These are phyloP conservation scores for Phaethornis superciliosus DNA, from an alignment of 2,113 vertebrate species.

Conservation along the genomic window DNA sequence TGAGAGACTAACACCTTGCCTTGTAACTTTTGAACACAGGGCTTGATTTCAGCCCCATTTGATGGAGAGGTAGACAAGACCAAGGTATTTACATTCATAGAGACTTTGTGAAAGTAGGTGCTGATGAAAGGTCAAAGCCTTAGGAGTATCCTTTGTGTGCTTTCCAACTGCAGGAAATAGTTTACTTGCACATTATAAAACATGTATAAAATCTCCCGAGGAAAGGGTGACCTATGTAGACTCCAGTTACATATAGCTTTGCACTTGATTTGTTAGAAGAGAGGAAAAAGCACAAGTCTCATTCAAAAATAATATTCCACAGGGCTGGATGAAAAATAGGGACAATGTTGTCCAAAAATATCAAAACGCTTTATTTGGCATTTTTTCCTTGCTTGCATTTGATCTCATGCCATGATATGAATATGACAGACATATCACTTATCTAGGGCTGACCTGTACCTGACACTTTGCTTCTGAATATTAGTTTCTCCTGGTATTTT, in stretches of 20 bases:
- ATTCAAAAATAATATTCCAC: background rate
- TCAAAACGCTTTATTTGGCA: background rate
- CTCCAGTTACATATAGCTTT: background rate
- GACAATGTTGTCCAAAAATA: background rate
- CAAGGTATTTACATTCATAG: background rate
- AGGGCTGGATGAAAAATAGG: background rate
- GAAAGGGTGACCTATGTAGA: background rate
- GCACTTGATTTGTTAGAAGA: background rate
- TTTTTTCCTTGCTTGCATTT: background rate
- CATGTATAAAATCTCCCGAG: background rate
- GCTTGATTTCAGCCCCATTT: background rate
- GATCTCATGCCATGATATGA: background rate
- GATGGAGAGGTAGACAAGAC: background rate
- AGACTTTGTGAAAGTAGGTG: background rate
- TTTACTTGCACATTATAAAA: background rate
- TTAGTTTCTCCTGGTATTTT: conserved; percentile 10
- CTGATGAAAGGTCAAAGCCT: background rate
- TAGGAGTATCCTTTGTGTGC: background rate
- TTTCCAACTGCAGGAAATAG: rapidly evolving
- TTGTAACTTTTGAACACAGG: background rate
- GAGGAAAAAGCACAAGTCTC: background rate
- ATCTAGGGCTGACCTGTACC: background rate
- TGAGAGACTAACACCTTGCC: background rate
- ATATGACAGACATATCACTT: background rate
- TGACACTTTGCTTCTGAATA: background rate